A percentile compares a stretch with the other conserved stretches of the same genome.
Evolutionary conservation across 2,113 vertebrate species (phyloP).

Genomic region (Urocolius indicus): DNA sequence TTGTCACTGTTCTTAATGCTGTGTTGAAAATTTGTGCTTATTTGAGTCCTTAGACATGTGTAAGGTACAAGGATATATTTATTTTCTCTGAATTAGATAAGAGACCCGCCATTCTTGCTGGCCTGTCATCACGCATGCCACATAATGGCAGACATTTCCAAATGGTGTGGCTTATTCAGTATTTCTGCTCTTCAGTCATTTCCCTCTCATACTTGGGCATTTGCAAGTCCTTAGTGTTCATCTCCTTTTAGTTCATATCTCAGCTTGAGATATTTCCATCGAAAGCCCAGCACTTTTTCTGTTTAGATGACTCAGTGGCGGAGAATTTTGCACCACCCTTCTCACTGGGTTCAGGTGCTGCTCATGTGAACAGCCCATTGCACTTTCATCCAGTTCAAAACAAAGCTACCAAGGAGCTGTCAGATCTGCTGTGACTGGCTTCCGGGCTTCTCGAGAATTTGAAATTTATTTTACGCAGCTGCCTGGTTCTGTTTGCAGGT

Average conservation of each 20-base stretch:
- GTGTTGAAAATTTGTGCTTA: background rate
- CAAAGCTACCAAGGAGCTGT: background rate
- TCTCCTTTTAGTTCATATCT: background rate
- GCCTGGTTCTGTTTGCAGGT: background rate
- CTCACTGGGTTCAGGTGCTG: rapidly evolving
- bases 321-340: background rate
- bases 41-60: background rate
- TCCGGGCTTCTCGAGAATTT: background rate
- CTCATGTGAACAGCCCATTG: rapidly evolving
- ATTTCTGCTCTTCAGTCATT: background rate
- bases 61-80: background rate
- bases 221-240: background rate
- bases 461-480: background rate
- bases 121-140: background rate
- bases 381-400: background rate
- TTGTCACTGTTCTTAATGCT: background rate
- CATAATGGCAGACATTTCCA: background rate
- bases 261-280: background rate
- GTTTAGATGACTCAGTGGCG: background rate
- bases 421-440: background rate
- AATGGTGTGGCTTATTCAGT: background rate
- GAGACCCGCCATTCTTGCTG: background rate
- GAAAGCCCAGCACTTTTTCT: background rate
- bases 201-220: background rate
- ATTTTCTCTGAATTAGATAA: background rate